Percentiles rank a stretch among this genome's conserved stretches.
phyloP scores from a whole-genome alignment of 2,888 invertebrate genomes.

The Aspidiotus rigidus region DNA sequence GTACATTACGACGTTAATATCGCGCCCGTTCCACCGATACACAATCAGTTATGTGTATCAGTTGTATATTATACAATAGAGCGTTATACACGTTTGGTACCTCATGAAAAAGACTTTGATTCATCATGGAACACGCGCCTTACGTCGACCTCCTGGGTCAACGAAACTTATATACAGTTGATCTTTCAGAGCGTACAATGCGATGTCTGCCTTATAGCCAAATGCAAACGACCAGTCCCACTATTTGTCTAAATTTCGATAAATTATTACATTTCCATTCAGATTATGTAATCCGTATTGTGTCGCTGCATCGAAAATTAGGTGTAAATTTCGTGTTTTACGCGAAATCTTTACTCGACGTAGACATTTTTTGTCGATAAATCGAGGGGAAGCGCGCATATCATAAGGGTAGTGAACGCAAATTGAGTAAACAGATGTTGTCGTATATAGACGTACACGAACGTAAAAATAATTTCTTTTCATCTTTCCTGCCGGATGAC shows the following conservation, averaged over 20 bases:
- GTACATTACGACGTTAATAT: background rate
- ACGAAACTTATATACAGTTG: background rate
- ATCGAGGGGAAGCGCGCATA: background rate
- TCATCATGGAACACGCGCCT: conserved; percentile 1
- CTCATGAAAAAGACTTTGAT: background rate
- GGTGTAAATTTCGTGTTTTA: background rate
- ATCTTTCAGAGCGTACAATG: too few species aligned
- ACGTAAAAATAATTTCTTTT: too few species aligned
- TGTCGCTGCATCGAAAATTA: background rate
- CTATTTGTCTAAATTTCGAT: conserved; percentile 1
- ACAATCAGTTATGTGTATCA: conserved; percentile 3
- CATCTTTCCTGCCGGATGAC: too few species aligned
- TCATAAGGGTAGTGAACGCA: too few species aligned
- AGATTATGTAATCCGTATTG: background rate
- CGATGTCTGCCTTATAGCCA: too few species aligned
- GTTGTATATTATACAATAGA: background rate
- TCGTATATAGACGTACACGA: too few species aligned
- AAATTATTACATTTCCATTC: background rate
- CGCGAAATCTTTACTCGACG: background rate
- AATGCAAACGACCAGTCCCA: background rate
- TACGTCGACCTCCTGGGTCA: background rate
- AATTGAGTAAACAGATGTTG: too few species aligned
- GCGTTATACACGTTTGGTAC: background rate
- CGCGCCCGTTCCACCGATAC: background rate
- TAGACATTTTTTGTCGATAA: background rate